Percentiles rank a stretch among this genome's conserved stretches.
These are phyloP conservation scores for Caenorhabditis japonica DNA, from an alignment of 2,888 invertebrate genomes.

Conservation along the genomic window DNA sequence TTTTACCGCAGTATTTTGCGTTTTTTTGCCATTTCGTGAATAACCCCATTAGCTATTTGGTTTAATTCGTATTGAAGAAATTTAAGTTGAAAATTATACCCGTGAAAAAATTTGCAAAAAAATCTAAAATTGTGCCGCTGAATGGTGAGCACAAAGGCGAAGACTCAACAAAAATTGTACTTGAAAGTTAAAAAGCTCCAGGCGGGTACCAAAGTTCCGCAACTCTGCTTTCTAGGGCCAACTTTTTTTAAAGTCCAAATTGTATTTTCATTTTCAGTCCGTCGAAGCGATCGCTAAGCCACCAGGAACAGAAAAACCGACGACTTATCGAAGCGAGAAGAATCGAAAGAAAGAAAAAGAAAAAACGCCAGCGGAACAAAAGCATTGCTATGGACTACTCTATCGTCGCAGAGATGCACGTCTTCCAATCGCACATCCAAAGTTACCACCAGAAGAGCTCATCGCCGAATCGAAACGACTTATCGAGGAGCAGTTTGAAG, in stretches of 20 bases:
- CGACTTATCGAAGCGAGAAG: constrained; percentile 15
- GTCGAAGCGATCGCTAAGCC: constrained; percentile 56
- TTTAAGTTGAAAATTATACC: too few relatives aligned
- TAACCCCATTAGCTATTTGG: too few relatives aligned
- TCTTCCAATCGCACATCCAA: constrained; percentile 27
- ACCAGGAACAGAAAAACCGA: constrained; percentile 57
- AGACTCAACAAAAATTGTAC: background rate
- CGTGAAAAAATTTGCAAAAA: too few relatives aligned
- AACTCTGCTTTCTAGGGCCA: too few relatives aligned
- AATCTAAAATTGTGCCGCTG: too few relatives aligned
- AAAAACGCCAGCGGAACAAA: constrained; percentile 35
- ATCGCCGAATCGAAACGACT: constrained; percentile 23
- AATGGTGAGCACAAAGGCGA: too few relatives aligned
- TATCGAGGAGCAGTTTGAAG: constrained; percentile 53
- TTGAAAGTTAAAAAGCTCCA: too few relatives aligned
- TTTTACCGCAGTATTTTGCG: too few relatives aligned
- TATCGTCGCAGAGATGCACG: constrained; percentile 43
- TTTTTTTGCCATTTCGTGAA: too few relatives aligned
- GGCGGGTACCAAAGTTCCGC: too few relatives aligned
- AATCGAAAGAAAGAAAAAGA: constrained; percentile 20
- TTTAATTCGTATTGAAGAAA: too few relatives aligned
- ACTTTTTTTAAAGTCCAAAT: too few relatives aligned
- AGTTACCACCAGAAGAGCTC: constrained; percentile 46
- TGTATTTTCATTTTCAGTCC: constrained; percentile 33
- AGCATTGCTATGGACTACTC: constrained; percentile 56